Evolutionary conservation across 2,888 invertebrate genomes (phyloP).

Genomic region (Drosophila sordidula): DNA sequence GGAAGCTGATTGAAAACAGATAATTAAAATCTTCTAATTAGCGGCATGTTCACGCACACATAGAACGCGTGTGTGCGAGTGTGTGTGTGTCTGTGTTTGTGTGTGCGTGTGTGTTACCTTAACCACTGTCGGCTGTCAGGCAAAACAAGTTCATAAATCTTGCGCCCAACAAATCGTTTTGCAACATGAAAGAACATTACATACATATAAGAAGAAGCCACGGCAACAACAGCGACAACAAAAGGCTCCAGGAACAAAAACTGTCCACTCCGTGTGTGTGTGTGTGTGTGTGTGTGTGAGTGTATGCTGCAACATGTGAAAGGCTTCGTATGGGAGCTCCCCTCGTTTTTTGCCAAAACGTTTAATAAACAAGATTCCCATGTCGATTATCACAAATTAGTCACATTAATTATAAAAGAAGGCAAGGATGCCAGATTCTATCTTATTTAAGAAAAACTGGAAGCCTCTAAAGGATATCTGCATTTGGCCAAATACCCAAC

Average conservation of each 20-base stretch:
- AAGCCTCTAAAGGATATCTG: constrained; percentile 24
- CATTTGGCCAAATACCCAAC: neutral
- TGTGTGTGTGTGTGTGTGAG: constrained; percentile 10
- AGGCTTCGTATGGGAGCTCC: constrained; percentile 6
- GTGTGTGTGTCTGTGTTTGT: constrained; percentile 15
- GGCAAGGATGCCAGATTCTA: constrained; percentile 33
- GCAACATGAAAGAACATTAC: constrained; percentile 81
- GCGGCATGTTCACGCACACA: constrained; percentile 80
- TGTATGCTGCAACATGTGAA: neutral
- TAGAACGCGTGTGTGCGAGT: constrained; percentile 25
- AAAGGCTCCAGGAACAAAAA: constrained; percentile 47
- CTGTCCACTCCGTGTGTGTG: constrained; percentile 41
- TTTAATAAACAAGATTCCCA: constrained; percentile 84
- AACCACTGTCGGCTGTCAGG: constrained; percentile 83
- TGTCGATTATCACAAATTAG: constrained; percentile 84
- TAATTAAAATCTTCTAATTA: constrained; percentile 79
- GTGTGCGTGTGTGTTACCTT: constrained; percentile 76
- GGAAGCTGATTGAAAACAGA: constrained; percentile 79
- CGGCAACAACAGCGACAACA: constrained; percentile 36
- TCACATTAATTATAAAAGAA: constrained; percentile 82
- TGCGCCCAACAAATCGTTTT: constrained; percentile 82
- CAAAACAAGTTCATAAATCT: constrained; percentile 84
- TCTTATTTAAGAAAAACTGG: constrained; percentile 30
- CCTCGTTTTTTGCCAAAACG: constrained; percentile 63
- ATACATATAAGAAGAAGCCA: constrained; percentile 54